Evolutionary conservation across 2,797 vertebrate genomes (phyloP), one percentile per base, ranked within the genome.

Genomic region (Xenopus petersii): DNA sequence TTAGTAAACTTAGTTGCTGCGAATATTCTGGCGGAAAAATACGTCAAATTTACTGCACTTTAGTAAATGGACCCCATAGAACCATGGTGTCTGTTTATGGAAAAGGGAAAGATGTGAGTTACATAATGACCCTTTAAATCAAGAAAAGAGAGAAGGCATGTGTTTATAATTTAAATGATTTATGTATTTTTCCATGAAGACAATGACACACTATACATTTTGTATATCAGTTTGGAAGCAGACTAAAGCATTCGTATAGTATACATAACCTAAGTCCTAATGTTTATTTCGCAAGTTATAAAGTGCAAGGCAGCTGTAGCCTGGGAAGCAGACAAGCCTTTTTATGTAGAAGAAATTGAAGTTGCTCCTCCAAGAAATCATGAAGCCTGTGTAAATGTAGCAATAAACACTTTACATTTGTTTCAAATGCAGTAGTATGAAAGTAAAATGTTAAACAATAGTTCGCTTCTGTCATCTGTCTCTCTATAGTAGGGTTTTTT

Each of bases 311-410:
- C 83, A 33, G 80, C 83, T 33, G 51, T 84, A n/a, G 78, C 72
- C 42, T 83, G 84, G 85, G 79, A 75, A 64, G 21, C 75, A 11
- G 73, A 76, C 30, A 66, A 77, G 55, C 56, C 77, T 9, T 70
- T 83, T 42, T 61, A 66, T 67, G 51, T 86, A 76, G 82, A 86
- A 67, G 78, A 84, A 48, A 77, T 83, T 1, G 75, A 86, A 64
- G 80, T 83, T 21, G 84, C 82, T 0, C 77, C 82, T 12, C 84
- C 81, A 5, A 84, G 80, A 54, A 63, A 71, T 58, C 46, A 80
- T 58, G 82, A 84, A 81, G 80, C 83, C 60, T 75, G 63, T 12
- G 77, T 82, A 48, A 80, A 82, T 81, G 82, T 84, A 51, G 10
- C 49, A 51, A 51, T 10, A 15, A 51, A 12, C 6, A 2, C 36